These are phyloP conservation scores for Eurystomus gularis DNA, from an alignment of 2,113 vertebrate genomes.

Conservation along the genomic window DNA sequence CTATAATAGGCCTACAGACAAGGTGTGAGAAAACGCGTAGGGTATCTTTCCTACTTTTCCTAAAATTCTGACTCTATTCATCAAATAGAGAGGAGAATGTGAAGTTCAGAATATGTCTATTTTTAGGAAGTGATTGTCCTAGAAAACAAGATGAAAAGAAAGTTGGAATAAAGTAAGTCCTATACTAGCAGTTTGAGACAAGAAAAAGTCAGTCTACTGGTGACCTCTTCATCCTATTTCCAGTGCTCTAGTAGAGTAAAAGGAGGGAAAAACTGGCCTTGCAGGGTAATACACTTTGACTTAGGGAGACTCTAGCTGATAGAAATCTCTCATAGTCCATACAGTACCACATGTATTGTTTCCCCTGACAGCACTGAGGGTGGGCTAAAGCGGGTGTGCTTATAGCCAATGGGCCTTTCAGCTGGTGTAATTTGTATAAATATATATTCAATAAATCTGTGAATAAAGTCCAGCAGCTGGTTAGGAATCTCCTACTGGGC, in stretches of 20 bases:
- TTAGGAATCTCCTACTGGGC: conserved; percentile 15
- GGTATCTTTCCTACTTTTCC: background rate
- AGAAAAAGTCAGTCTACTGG: background rate
- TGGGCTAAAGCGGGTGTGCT: conserved; percentile 1
- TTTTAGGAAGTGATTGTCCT: background rate
- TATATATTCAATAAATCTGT: background rate
- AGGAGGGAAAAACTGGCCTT: background rate
- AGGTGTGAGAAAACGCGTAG: background rate
- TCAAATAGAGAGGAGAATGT: background rate
- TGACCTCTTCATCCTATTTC: background rate
- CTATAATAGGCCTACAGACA: background rate
- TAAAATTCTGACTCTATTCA: background rate
- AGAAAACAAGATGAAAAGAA: background rate
- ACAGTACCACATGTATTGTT: background rate
- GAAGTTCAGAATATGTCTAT: background rate
- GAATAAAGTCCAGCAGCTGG: conserved; percentile 29
- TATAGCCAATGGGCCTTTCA: background rate
- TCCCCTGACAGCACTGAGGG: background rate
- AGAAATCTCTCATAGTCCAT: background rate
- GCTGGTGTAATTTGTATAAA: conserved; percentile 9
- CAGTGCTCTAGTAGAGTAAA: background rate
- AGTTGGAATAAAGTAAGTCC: background rate
- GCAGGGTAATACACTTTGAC: background rate
- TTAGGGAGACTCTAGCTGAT: background rate
- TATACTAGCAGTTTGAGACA: background rate